Evolutionary conservation across 2,797 vertebrate genomes (phyloP).

Genomic region (Lophius americanus): DNA sequence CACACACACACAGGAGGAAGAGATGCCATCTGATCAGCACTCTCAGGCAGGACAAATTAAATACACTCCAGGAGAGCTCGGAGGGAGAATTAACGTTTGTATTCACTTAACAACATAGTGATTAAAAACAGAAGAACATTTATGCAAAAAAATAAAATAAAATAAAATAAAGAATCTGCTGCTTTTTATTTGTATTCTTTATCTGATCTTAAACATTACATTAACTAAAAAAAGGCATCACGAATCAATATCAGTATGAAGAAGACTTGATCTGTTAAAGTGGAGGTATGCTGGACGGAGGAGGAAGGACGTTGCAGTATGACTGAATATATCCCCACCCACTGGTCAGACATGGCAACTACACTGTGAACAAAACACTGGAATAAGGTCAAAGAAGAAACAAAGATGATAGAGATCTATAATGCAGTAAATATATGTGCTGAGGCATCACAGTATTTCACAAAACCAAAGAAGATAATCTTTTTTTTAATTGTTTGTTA

Average conservation of each 20-base stretch:
- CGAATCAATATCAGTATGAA: too few species aligned
- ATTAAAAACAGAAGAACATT: neutral
- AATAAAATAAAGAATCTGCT: neutral
- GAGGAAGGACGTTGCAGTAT: neutral
- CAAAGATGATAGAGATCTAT: neutral
- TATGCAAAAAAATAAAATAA: neutral
- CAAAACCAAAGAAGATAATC: too few species aligned
- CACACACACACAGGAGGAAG: constrained; percentile 15
- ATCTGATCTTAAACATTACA: too few species aligned
- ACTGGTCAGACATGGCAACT: constrained; percentile 48
- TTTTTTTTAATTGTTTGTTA: too few species aligned
- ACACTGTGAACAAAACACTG: constrained; percentile 1
- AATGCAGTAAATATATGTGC: neutral
- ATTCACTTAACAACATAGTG: neutral
- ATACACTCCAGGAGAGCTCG: constrained; percentile 29
- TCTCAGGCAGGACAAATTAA: constrained; percentile 55
- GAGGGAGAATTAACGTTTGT: constrained; percentile 5
- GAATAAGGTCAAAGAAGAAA: neutral
- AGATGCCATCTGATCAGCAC: constrained; percentile 58
- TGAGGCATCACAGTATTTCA: too few species aligned
- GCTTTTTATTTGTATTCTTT: neutral
- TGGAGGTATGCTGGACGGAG: neutral
- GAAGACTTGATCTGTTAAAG: neutral
- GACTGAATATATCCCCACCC: constrained; percentile 33
- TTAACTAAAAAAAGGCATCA: too few species aligned